Base-by-base conservation (phyloP, 35 echinoderm and acorn worm genomes). In the Patiria miniata region DNA sequence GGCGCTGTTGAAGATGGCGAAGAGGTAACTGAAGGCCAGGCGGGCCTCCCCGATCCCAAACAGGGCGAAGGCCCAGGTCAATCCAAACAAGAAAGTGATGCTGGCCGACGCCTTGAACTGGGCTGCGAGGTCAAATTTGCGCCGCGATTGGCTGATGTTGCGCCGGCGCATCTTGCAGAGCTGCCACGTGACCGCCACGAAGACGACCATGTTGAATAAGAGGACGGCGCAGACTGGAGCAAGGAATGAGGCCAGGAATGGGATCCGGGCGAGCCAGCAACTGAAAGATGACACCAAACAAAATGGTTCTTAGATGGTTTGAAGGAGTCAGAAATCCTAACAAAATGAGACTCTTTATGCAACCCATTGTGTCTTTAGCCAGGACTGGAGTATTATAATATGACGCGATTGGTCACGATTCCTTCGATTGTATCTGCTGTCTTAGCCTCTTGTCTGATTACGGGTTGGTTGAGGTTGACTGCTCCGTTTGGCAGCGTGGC, bases 161-260 rank as follows among this genome's bases (percentile, higher is more conserved):
- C 79, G 77, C 17, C 61, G 55, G 37, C 84, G 83, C 30, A 95
- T 83, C 37, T 78, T 52, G 23, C 88, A 91, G 32, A 95, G 76
- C 60, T 91, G 83, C 59, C 65, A 87, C 17, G 89, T 83, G 18
- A 95, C 89, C 16, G 84, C 21, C 28, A 51, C 26, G 82, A 90
- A 91, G 57, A 95, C 77, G 61, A 95, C 57, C 38, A 69, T 54
- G 61, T 91, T 95, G 84, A 95, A 91, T 37, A 95, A 52, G 58
- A 95, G 51, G 23, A 95, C 81, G 38, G 77, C 15, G 23, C 55
- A 53, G 30, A 85, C 65, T 12, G 93, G 88, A 0, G 84, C 89
- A 2, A 88, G 33, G 65, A 90, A 91, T 19, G 89, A 29, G 7
- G 40, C 61, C 83, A 87, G 87, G 79, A 95, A 91, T 28, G 85